Evolutionary conservation across 92 coral and sea anemone species (phyloP).

Genomic region (Muricea muricata): DNA sequence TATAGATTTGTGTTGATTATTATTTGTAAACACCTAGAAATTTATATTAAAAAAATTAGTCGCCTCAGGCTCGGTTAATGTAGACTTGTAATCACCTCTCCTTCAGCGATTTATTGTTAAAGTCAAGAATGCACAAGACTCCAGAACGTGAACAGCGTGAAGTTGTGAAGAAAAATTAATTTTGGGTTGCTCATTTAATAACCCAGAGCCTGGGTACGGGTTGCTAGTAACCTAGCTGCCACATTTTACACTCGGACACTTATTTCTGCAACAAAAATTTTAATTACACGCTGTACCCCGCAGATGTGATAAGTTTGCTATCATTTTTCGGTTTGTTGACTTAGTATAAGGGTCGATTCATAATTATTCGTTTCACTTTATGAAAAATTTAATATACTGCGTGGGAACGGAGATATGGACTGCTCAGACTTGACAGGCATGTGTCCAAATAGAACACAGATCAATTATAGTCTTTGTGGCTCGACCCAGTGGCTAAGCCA

Average conservation of each 20-base stretch:
- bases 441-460: not conserved
- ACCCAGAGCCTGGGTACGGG: too few species aligned
- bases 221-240: not conserved
- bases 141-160: too few species aligned
- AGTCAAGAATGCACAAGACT: too few species aligned
- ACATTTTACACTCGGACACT: not conserved
- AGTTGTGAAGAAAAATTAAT: not conserved
- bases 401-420: not conserved
- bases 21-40: too few species aligned
- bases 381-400: conserved; percentile 5
- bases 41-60: too few species aligned
- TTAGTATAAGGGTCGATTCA: not conserved
- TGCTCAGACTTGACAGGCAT: not conserved
- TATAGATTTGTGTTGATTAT: too few species aligned
- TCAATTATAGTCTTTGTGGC: too few species aligned
- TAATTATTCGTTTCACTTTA: not conserved
- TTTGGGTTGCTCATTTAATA: too few species aligned
- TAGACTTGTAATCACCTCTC: too few species aligned
- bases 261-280: not conserved
- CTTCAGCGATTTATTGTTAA: too few species aligned
- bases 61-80: too few species aligned
- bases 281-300: not conserved
- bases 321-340: not conserved
- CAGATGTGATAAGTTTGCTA: not conserved
- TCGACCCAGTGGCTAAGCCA: too few species aligned